phyloP scores from a whole-genome alignment of 2,888 invertebrate species.

The Helleia helle region DNA sequence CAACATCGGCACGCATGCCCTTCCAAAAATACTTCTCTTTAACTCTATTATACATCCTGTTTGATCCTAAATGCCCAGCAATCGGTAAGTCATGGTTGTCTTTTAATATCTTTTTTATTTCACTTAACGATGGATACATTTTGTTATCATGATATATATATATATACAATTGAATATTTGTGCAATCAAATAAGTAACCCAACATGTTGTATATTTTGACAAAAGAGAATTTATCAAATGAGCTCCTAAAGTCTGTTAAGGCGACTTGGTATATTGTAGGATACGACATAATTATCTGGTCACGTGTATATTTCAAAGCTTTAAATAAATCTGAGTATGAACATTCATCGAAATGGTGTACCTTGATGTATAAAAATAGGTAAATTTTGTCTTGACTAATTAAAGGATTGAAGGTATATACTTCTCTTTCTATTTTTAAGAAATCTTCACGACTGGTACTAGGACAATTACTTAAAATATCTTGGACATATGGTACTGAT shows the following conservation, averaged over 20 bases:
- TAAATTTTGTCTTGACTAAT: conserved; percentile 9
- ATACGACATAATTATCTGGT: conserved; percentile 2
- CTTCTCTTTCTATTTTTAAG: conserved; percentile 10
- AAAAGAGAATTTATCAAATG: no score
- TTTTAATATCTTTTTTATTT: conserved; percentile 5
- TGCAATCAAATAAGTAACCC: conserved; percentile 3
- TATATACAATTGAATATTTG: not conserved
- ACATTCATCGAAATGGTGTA: conserved; percentile 12
- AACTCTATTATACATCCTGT: no score
- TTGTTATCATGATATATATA: not conserved
- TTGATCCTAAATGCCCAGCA: no score
- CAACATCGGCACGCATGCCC: no score
- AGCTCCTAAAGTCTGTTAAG: conserved; percentile 13
- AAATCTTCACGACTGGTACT: conserved; percentile 10
- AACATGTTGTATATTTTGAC: no score
- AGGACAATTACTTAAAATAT: conserved; percentile 10
- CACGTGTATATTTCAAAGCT: conserved; percentile 1
- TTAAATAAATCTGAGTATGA: conserved; percentile 6
- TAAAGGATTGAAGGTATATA: conserved; percentile 10
- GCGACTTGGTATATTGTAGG: conserved; percentile 1
- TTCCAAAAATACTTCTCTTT: no score
- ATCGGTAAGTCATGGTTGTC: no score
- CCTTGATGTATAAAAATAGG: conserved; percentile 14
- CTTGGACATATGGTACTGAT: conserved; percentile 13
- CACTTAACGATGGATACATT: not conserved